A percentile compares a stretch with the other conserved stretches of the same genome.
Evolutionary conservation across 2,888 invertebrate genomes (phyloP).

Genomic region (Clostera curtula): DNA sequence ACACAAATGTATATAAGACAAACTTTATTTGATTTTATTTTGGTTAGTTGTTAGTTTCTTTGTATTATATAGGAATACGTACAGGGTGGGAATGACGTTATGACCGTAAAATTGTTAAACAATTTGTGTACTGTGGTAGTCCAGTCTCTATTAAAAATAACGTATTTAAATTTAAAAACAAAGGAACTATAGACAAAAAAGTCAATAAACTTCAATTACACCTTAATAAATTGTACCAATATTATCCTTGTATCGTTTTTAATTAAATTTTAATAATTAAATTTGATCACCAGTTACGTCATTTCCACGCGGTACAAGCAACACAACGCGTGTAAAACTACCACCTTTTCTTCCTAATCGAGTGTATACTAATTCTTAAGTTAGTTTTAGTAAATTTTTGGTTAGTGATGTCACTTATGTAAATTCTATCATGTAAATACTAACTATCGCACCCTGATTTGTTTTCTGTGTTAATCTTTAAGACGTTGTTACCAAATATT

Average conservation of each 20-base stretch:
- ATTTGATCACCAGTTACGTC: no score
- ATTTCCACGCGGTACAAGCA: background rate
- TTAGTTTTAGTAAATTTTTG: slow-evolving; percentile 45
- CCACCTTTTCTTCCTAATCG: slow-evolving; percentile 1
- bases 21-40: slow-evolving; percentile 4
- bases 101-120: no score
- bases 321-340: background rate
- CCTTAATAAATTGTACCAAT: slow-evolving; percentile 22
- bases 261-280: no score
- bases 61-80: slow-evolving; percentile 1
- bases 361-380: slow-evolving; percentile 27
- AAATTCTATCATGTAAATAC: slow-evolving; percentile 51
- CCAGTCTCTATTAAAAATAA: no score
- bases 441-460: slow-evolving; percentile 36
- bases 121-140: no score
- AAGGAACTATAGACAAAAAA: no score
- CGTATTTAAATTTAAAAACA: no score
- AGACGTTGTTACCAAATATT: slow-evolving; percentile 74
- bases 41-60: slow-evolving; percentile 2
- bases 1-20: slow-evolving; percentile 56
- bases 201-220: no score
- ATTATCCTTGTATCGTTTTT: no score
- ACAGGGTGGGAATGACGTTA: no score
- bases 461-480: slow-evolving; percentile 35
- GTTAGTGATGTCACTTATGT: slow-evolving; percentile 50